Base-by-base conservation (phyloP, 2,797 vertebrate species). In the Acanthiza pusilla region DNA sequence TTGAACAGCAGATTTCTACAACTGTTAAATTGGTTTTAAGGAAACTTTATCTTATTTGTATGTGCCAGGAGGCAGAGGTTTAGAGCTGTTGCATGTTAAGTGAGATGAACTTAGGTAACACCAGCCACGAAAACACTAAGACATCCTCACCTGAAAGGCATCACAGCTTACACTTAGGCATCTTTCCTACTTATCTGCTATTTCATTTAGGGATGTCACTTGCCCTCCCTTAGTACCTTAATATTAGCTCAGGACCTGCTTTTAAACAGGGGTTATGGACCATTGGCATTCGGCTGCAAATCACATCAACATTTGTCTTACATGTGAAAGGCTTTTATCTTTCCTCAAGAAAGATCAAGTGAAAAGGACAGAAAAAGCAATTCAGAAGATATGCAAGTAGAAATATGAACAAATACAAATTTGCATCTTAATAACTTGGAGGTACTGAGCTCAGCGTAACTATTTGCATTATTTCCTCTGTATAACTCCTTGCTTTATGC, bases 391-490 rank as follows among this genome's bases (percentile, higher is more conserved):
- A 77, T 15, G 38, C 34, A 81, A 90, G 55, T 67, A 63, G 42
- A 50, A 96, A 91, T 57, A 70, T 13, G 66, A 96, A 88, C 68
- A 95, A 95, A 96, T 70, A 93, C 4, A 40, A 88, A 96, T 96
- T 91, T 96, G 75, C 91, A 94, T 94, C 83, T 85, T 91, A 96
- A 93, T 95, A 92, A 70, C 66, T 85, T 95, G 77, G 40, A 54
- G 57, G 84, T 77, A 77, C 25, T 71, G 40, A 91, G 51, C 50
- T 84, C 66, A 91, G 72, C n/a, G 34, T 50, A 90, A 60, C 55
- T 58, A 50, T 85, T 81, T 83, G 14, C n/a, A 61, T 72, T 96
- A 75, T 66, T 88, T 93, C 13, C 66, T 80, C 42, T 76, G 30
- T 43, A 4, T 15, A 80, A 61, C 23, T 94, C 45, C 62, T 92